These are phyloP conservation scores for Ciconia stormi DNA, from an alignment of 2,113 vertebrate genomes.

Conservation along the genomic window DNA sequence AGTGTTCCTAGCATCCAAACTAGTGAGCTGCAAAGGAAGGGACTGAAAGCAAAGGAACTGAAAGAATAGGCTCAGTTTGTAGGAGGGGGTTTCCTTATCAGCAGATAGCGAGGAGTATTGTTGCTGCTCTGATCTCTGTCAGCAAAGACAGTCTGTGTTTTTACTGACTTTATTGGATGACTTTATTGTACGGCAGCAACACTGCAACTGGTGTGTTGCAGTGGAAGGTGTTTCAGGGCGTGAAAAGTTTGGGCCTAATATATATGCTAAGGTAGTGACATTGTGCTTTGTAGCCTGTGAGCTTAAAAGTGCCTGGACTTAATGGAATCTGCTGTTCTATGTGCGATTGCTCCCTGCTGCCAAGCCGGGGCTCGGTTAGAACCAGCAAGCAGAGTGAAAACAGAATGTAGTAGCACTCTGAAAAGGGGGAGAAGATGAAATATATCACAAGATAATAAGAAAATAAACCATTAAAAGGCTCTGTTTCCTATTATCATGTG, in stretches of 20 bases:
- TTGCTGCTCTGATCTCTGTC: neutral
- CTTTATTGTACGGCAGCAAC: rapidly evolving
- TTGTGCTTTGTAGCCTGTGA: neutral
- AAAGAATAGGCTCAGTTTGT: rapidly evolving
- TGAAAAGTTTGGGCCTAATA: neutral
- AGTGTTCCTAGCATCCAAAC: rapidly evolving
- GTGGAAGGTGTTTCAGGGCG: neutral
- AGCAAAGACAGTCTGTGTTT: neutral
- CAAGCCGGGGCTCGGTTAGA: neutral
- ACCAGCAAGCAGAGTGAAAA: slow-evolving; percentile 41
- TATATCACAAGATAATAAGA: slow-evolving; percentile 76
- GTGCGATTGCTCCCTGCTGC: neutral
- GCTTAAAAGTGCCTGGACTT: neutral
- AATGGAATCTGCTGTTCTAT: neutral
- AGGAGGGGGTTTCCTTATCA: neutral
- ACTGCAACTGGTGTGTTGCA: rapidly evolving
- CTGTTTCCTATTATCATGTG: slow-evolving; percentile 77
- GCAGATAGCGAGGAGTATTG: rapidly evolving
- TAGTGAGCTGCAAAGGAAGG: neutral
- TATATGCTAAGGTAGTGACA: rapidly evolving
- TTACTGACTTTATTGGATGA: rapidly evolving
- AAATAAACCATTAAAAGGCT: slow-evolving; percentile 76
- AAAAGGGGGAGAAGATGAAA: slow-evolving; percentile 66
- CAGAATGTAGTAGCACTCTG: slow-evolving; percentile 67
- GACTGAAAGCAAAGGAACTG: neutral